These are phyloP conservation scores for Hypanus sabinus DNA, from an alignment of 2,113 vertebrate species.

Conservation along the genomic window DNA sequence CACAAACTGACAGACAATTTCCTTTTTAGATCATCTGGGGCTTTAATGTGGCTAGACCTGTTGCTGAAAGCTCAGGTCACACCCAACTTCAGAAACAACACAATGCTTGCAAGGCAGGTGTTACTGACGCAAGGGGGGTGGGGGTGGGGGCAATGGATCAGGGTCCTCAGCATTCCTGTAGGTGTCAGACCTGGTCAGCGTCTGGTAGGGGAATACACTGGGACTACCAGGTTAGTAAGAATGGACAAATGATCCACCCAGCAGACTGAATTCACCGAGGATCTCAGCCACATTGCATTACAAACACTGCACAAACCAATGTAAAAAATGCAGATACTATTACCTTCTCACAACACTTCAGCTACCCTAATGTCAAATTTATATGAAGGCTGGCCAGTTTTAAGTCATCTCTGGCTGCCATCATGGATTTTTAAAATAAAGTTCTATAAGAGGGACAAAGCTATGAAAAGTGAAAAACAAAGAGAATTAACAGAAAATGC, in stretches of 20 bases:
- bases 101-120: not conserved
- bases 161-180: too few relatives aligned
- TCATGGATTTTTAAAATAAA: not conserved
- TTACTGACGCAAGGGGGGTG: not conserved
- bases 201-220: too few relatives aligned
- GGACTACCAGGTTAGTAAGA: too few relatives aligned
- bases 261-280: too few relatives aligned
- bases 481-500: not conserved
- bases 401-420: not conserved
- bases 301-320: too few relatives aligned
- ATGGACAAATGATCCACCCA: too few relatives aligned
- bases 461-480: not conserved
- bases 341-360: not conserved
- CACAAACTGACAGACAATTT: not conserved
- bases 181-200: too few relatives aligned
- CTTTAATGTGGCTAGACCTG: not conserved
- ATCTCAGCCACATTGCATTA: too few relatives aligned
- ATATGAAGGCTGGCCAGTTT: not conserved
- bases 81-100: not conserved
- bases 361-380: not conserved
- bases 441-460: not conserved
- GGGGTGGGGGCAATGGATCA: too few relatives aligned
- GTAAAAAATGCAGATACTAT: not conserved
- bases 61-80: not conserved
- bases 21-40: not conserved